These are phyloP conservation scores for Napeogenes inachia DNA, from an alignment of 2,888 invertebrate genomes.

Conservation along the genomic window DNA sequence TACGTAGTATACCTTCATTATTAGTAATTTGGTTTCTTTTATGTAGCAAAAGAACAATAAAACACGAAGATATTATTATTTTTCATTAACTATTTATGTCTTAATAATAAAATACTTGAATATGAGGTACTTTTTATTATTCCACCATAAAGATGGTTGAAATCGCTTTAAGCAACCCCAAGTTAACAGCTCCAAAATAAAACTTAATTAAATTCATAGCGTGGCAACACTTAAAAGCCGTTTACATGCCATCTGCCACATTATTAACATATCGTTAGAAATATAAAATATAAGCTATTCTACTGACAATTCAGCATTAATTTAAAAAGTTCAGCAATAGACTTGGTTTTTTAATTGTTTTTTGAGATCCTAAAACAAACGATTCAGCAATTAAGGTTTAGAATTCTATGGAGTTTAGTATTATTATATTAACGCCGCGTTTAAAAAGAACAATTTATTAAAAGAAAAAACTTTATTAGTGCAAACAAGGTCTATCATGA, in stretches of 20 bases:
- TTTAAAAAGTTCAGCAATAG: too few species aligned
- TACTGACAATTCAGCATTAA: not conserved
- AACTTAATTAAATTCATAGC: conserved; percentile 36
- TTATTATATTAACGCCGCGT: not conserved
- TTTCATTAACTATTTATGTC: not conserved
- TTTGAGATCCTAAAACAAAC: too few species aligned
- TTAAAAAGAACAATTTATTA: not conserved
- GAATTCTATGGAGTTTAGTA: too few species aligned
- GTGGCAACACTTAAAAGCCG: conserved; percentile 26
- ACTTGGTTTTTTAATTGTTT: too few species aligned
- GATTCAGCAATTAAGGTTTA: too few species aligned
- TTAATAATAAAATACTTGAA: conserved; percentile 4
- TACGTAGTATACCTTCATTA: too few species aligned
- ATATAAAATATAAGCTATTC: conserved; percentile 7
- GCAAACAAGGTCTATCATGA: conserved; percentile 41
- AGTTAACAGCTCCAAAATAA: conserved; percentile 33
- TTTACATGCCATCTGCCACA: conserved; percentile 39
- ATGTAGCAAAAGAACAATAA: too few species aligned
- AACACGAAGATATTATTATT: not conserved
- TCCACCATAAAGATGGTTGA: conserved; percentile 21
- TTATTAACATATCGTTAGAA: conserved; percentile 26
- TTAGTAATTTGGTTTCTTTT: too few species aligned
- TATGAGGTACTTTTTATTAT: conserved; percentile 4
- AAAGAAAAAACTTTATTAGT: conserved; percentile 7
- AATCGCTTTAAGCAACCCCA: conserved; percentile 26